Evolutionary conservation across 2,888 invertebrate genomes (phyloP), one percentile per base, ranked within the genome.

Genomic region (Drosophila setosimentum): DNA sequence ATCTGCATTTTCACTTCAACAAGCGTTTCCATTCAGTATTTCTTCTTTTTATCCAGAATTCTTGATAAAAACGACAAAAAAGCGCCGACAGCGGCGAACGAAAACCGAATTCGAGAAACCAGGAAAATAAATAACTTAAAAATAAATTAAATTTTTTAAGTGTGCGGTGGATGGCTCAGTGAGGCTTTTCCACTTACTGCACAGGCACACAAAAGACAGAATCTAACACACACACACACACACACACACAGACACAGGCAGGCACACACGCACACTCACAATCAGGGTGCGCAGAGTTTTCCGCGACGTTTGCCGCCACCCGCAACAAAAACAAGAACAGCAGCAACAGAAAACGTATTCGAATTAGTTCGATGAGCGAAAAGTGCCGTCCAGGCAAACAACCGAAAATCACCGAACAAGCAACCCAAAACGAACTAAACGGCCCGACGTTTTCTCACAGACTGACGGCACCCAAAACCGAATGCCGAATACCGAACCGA

Each of bases 381-480:
- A 73, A 81, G 73, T 24, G 73, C 68, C 61, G 78, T 21, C 58
- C 61, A 74, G 70, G 66, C 57, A 67, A 61, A 57, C 54, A 66
- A 70, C 55, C 58, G 62, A 57, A 32, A 24, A 70, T 33, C 37
- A n/a, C 30, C 67, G 32, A 58, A 35, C 40, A 70, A 49, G 57
- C 42, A 70, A 49, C 60, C 42, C 27, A 69, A 77, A 82, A 82
- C 73, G 81, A 77, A 82, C 89, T 84, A 79, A 81, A 76, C 80
- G 68, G 78, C 76, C 77, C 91, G 80, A 91, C 92, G 92, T 87
- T 91, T 91, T 87, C 92, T 91, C 91, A 88, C 83, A 89, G 91
- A 92, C 91, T 91, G 80, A 78, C 58, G 72, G 72, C 79, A 78
- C 78, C 78, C 68, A 78, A 78, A 75, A 68, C 68, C 68, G 57